These are phyloP conservation scores for Umimayanthus chanpuru DNA, from an alignment of 92 coral and sea anemone species.

Conservation along the genomic window DNA sequence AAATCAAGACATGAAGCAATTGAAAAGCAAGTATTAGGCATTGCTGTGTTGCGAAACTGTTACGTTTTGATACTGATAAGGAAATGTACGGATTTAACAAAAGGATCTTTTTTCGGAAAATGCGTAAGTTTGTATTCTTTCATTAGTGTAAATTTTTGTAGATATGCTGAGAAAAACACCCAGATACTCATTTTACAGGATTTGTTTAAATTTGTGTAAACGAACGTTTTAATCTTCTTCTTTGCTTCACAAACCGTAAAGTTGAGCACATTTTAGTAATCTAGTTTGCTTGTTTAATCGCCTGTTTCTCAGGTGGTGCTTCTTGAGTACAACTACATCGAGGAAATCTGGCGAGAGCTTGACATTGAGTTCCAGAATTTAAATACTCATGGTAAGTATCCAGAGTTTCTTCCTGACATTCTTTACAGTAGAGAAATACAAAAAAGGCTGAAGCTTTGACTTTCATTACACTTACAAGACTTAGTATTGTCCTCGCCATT, in stretches of 20 bases:
- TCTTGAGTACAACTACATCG: constrained; percentile 32
- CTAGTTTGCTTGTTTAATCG: neutral
- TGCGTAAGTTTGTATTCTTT: neutral
- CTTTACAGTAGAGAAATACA: neutral
- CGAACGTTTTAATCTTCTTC: neutral
- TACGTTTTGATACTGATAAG: neutral
- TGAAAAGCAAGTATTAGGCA: too few relatives aligned
- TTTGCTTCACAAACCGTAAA: too few relatives aligned
- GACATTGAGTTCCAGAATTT: constrained; percentile 6
- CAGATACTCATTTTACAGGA: neutral
- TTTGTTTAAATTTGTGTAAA: neutral
- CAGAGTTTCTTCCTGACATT: neutral
- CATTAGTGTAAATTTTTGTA: neutral
- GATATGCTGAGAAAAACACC: neutral
- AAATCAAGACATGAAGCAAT: neutral
- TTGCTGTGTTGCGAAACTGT: neutral
- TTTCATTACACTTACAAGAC: neutral
- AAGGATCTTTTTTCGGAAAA: neutral
- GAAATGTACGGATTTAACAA: neutral
- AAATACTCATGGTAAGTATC: neutral
- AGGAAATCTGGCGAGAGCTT: constrained; percentile 23
- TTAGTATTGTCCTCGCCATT: too few relatives aligned
- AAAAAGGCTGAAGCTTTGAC: neutral
- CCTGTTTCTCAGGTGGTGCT: constrained; percentile 19
- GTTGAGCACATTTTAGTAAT: neutral